Evolutionary conservation across 2,113 vertebrate species (phyloP).

Genomic region (Hydropotes inermis): DNA sequence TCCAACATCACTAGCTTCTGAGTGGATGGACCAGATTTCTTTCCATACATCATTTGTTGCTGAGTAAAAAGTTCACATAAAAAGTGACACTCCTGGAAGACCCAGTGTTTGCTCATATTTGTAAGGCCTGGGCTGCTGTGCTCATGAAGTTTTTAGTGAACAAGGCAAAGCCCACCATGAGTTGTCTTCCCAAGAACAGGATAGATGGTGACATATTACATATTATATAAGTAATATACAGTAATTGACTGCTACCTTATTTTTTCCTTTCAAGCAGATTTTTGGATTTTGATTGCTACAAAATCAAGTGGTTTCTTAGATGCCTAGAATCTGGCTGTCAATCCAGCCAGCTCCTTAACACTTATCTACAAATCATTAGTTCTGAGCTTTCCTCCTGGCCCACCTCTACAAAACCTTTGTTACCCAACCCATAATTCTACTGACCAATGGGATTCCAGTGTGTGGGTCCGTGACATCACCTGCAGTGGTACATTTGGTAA

Average conservation of each 20-base stretch:
- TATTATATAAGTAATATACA: neutral
- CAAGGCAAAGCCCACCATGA: neutral
- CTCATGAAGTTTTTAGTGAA: neutral
- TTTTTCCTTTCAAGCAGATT: neutral
- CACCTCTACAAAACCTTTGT: neutral
- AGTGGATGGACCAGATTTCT: neutral
- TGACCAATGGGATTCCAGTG: neutral
- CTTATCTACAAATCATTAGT: neutral
- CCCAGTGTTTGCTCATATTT: neutral
- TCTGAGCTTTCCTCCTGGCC: neutral
- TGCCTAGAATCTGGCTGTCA: neutral
- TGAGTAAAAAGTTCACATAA: neutral
- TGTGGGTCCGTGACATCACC: neutral
- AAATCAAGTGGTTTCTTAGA: neutral
- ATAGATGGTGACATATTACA: neutral
- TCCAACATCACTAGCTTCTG: neutral
- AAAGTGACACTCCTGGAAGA: neutral
- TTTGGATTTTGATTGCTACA: constrained; percentile 12
- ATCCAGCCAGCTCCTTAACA: neutral
- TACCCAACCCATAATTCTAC: neutral
- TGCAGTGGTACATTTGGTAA: neutral
- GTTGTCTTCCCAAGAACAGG: neutral
- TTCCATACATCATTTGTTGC: neutral
- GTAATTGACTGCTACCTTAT: neutral
- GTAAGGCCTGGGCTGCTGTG: neutral